phyloP scores from a whole-genome alignment of 1,140 invertebrate species.

The Drosophila funebris region DNA sequence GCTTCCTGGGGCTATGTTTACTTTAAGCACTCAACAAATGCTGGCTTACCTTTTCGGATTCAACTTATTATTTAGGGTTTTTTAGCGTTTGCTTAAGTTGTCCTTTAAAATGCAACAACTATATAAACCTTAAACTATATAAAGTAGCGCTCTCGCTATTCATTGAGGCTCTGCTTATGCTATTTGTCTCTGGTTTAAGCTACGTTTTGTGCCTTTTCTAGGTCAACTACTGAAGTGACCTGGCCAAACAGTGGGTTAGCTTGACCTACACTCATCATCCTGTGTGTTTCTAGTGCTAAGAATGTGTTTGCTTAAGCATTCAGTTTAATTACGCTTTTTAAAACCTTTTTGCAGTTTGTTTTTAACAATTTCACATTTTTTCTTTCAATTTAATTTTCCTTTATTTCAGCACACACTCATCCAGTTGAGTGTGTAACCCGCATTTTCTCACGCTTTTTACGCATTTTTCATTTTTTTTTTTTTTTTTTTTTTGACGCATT shows the following conservation, averaged over 20 bases:
- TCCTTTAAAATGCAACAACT: background rate
- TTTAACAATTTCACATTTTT: slow-evolving; percentile 44
- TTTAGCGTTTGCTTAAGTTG: slow-evolving; percentile 64
- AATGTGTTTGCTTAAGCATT: slow-evolving; percentile 55
- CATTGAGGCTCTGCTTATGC: background rate
- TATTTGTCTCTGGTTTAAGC: slow-evolving; percentile 9
- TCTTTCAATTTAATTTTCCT: background rate
- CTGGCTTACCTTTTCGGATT: slow-evolving; percentile 13
- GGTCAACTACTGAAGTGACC: slow-evolving; percentile 50
- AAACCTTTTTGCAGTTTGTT: slow-evolving; percentile 49
- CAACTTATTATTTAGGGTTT: slow-evolving; percentile 1
- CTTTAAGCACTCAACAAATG: slow-evolving; percentile 3
- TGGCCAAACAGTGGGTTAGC: background rate
- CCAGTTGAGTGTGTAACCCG: background rate
- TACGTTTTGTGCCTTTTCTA: slow-evolving; percentile 49
- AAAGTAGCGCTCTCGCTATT: too few relatives aligned
- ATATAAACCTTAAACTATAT: background rate
- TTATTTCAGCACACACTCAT: background rate
- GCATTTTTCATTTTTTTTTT: slow-evolving; percentile 43
- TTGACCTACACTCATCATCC: slow-evolving; percentile 10
- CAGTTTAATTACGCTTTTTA: slow-evolving; percentile 62
- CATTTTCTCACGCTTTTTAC: slow-evolving; percentile 11
- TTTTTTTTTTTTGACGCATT: slow-evolving; percentile 45
- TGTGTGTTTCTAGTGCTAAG: background rate
- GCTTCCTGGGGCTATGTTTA: slow-evolving; percentile 4